Evolutionary conservation across 1,140 invertebrate species (phyloP), one percentile per base, ranked within the genome.

Genomic region (Macrostomum lignano): DNA sequence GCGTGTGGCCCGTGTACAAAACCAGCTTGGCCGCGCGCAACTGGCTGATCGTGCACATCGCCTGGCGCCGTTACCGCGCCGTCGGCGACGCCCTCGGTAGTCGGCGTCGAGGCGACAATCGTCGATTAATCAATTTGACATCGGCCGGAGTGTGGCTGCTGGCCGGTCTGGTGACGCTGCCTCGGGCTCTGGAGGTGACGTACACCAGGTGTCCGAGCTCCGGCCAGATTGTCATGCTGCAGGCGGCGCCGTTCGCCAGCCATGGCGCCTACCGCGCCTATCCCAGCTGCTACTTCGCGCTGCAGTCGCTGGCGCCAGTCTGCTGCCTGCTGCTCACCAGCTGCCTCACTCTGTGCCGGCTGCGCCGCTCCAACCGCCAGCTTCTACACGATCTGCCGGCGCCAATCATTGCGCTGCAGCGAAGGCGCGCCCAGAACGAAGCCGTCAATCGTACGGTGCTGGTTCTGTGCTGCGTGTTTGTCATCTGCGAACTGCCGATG

Each of bases 401-500:
- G 15, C 26, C 9, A 28, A 28, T 28, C 15, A 9, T 28, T 17
- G 26, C 9, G 26, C n/a, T n/a, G n/a, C n/a, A n/a, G n/a, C n/a
- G n/a, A n/a, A n/a, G n/a, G n/a, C n/a, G n/a, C n/a, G n/a, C n/a
- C n/a, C n/a, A n/a, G n/a, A n/a, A 17, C 9, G 14, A 28, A 9
- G 15, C 26, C 15, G 19, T 28, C 19, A 28, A 28, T 28, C 15
- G 19, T 15, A 28, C 26, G 7, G 26, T 28, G 26, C 15, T 28
- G 19, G 19, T 28, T 28, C 19, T 28, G 19, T 28, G 26, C 19
- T 14, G 7, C 15, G 26, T 17, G 4, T 28, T 28, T 28, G 4
- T 9, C 3, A 28, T 28, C 5, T 28, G 26, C 9, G 26, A 28
- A 28, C 9, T 28, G 5, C 26, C 26, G 5, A 17, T 17, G 15